Evolutionary conservation across 2,888 invertebrate species (phyloP).

Genomic region (Lasioglossum pauxillum): DNA sequence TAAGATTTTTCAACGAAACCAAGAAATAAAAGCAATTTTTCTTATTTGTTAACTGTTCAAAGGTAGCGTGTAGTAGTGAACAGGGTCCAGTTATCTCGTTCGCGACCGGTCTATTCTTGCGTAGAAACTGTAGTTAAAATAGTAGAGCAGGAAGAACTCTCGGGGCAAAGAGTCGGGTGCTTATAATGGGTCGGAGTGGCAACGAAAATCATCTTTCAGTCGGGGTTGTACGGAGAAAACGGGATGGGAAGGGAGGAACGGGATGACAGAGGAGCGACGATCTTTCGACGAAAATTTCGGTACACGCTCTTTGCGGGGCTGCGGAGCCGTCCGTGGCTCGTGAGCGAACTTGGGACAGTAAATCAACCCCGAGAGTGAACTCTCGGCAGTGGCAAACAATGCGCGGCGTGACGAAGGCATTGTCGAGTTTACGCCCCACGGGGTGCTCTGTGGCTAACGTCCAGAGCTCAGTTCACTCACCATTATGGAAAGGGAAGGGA

Average conservation of each 20-base stretch:
- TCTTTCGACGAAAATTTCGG: constrained; percentile 75
- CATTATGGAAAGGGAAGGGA: constrained; percentile 75
- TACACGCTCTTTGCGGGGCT: constrained; percentile 80
- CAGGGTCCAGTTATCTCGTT: not conserved
- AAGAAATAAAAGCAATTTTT: too few species aligned
- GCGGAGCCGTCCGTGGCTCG: constrained; percentile 66
- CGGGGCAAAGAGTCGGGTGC: constrained; percentile 24
- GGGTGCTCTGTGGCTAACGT: constrained; percentile 77
- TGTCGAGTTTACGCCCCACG: constrained; percentile 83
- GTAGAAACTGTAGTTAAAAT: not conserved
- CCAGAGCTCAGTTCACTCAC: constrained; percentile 76
- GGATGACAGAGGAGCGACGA: constrained; percentile 59
- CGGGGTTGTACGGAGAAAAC: not conserved
- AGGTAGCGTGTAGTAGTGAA: too few species aligned
- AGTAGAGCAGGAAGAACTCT: not conserved
- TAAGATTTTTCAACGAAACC: too few species aligned
- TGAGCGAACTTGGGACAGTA: constrained; percentile 76
- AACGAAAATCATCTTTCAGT: constrained; percentile 43
- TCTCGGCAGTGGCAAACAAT: constrained; percentile 81
- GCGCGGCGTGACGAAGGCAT: constrained; percentile 83
- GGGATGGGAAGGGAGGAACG: constrained; percentile 14
- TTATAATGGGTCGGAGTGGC: constrained; percentile 30
- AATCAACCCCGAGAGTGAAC: constrained; percentile 79
- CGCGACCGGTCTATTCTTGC: not conserved
- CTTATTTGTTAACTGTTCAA: too few species aligned